Base-by-base conservation (phyloP, 2,888 invertebrate species). In the Nowickia ferox region DNA sequence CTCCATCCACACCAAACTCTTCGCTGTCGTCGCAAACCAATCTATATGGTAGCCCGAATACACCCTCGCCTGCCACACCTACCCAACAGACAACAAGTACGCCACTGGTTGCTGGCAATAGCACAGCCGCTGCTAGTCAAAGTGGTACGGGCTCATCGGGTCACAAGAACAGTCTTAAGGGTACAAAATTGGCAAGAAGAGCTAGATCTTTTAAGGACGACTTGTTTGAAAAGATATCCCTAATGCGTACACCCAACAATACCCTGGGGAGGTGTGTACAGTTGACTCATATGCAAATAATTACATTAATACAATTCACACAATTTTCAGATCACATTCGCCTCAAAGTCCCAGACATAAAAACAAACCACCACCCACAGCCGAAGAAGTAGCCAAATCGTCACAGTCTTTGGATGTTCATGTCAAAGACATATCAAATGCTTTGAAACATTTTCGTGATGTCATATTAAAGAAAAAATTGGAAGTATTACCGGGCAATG, bases 181-280 rank as follows among this genome's bases (percentile, higher is more conserved):
- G 97, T 91, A 97, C 96, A 89, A 97, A 97, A 93, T 94, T 97
- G 93, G 97, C 97, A 83, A 94, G 97, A 88, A 95, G 97, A 88
- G 97, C 97, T 87, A 95, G 97, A 89, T 97, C 97, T 88, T 97
- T 98, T 94, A 98, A 97, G 94, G 97, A 97, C 95, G 97, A 97
- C 93, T 95, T 98, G 91, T 95, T 97, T 92, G 97, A 97, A 93
- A 97, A 97, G 93, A 95, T 97, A 93, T 97, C 96, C 88, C 96
- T 97, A 93, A 97, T 97, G 96, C 96, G 97, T 89, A 97, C 97
- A 88, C 97, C 97, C 74, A 93, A 93, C 72, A 94, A 93, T 89
- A 93, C 91, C 53, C 89, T 90, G 89, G 95, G 94, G 71, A 91
- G 91, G 91, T 92, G 86, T 78, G 87, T 77, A 69, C 66, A 61